phyloP scores from a whole-genome alignment of 2,888 invertebrate species.

The Ophioninae sp. region DNA sequence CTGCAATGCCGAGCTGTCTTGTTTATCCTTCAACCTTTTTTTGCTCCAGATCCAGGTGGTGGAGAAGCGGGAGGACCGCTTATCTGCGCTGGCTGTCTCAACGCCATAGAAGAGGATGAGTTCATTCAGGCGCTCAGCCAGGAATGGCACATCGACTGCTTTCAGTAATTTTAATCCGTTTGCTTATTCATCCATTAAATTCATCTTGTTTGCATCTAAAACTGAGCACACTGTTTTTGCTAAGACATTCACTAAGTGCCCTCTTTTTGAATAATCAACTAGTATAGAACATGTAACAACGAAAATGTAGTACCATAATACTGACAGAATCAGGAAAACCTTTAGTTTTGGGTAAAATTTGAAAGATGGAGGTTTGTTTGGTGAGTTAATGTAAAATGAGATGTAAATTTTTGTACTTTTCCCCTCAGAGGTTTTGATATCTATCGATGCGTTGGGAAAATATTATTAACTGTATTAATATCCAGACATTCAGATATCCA shows the following conservation, averaged over 20 bases:
- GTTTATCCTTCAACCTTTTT: neutral
- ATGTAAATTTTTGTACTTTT: no score
- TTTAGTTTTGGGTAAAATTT: neutral
- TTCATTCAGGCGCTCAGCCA: slow-evolving; percentile 91
- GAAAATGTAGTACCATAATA: neutral
- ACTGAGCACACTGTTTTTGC: neutral
- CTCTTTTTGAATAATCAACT: neutral
- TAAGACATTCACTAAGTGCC: neutral
- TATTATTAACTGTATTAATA: no score
- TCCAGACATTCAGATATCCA: no score
- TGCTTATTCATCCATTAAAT: neutral
- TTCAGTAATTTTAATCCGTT: slow-evolving; percentile 84
- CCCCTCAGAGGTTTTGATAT: no score
- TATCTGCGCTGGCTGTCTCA: slow-evolving; percentile 89
- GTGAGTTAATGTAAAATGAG: no score
- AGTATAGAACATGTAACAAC: neutral
- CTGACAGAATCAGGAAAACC: neutral
- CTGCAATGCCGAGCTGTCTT: neutral
- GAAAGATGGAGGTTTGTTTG: no score
- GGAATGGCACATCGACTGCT: slow-evolving; percentile 95
- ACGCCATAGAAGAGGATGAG: slow-evolving; percentile 88
- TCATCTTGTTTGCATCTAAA: neutral
- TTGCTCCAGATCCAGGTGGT: slow-evolving; percentile 72
- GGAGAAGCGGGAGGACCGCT: slow-evolving; percentile 73
- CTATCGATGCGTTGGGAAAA: no score